Evolutionary conservation across 2,888 invertebrate genomes (phyloP), one percentile per base, ranked within the genome.

Genomic region (Desoria tigrina): DNA sequence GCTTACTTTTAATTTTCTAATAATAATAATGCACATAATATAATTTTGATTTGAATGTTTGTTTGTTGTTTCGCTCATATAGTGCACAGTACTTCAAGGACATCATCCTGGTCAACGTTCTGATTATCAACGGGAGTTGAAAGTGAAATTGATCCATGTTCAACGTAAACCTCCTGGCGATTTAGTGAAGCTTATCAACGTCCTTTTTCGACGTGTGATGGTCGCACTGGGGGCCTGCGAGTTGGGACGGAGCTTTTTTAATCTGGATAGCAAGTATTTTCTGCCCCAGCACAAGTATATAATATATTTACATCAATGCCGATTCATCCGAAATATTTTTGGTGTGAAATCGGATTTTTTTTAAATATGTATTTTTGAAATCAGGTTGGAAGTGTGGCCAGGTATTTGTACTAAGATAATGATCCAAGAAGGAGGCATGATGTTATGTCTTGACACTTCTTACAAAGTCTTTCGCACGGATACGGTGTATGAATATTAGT

Each of bases 331-430:
- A 78, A 80, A 45, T 45, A 16, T 45, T 6, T 4, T 16, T 18
- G n/a, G 16, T n/a, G 16, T 4, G 6, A 9, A 6, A n/a, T 6
- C 9, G 16, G 6, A 7, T 7, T 4, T 45, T 45, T 45, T 45
- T n/a, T 1, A 18, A 21, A 6, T 6, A 6, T 45, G 16, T 21
- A 45, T 45, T 45, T 45, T n/a, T 18, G 45, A 16, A 23, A 21
- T 18, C 76, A 89, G 88, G 76, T 79, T 95, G 28, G 92, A 94
- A 82, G 86, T 95, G 1, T 93, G 94, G 90, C 95, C 95, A 0
- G 95, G 95, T 1, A 95, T 90, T 78, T 88, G 93, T 0, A 90
- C 93, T 1, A 86, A 92, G 0, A 88, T 94, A 0, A 88, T 90
- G 75, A 91, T 92, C 78, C 88, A 87, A 72, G 93, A 96, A 79